Evolutionary conservation across 1,140 invertebrate species (phyloP).

Genomic region (Cyclargus thomasi): DNA sequence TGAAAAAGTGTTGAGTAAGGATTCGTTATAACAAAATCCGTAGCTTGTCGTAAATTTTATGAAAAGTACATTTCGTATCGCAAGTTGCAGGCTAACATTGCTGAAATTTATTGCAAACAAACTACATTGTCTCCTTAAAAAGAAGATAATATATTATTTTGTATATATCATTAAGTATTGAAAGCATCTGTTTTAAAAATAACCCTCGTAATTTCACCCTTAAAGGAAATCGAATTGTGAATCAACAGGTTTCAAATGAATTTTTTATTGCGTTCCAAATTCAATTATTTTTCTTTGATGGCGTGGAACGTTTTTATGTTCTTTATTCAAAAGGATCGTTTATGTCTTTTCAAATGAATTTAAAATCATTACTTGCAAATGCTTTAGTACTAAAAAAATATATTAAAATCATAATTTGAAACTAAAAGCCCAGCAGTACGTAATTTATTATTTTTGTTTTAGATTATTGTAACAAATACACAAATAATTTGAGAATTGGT

Average conservation of each 20-base stretch:
- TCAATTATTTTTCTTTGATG: neutral
- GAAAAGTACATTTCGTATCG: too few relatives aligned
- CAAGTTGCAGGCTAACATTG: too few relatives aligned
- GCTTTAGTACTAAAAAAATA: neutral
- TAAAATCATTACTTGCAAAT: neutral
- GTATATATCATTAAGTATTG: neutral
- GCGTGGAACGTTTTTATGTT: neutral
- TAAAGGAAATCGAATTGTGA: neutral
- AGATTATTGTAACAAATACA: too few relatives aligned
- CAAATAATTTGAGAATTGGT: too few relatives aligned
- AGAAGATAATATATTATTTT: too few relatives aligned
- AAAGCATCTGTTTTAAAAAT: neutral
- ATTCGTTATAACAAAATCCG: too few relatives aligned
- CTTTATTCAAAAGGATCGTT: neutral
- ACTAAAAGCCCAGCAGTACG: neutral
- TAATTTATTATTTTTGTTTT: neutral
- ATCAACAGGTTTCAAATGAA: slow-evolving; percentile 1
- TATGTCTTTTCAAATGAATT: neutral
- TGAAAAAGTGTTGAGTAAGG: too few relatives aligned
- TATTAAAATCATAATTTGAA: neutral
- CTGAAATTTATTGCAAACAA: too few relatives aligned
- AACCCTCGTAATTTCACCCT: neutral
- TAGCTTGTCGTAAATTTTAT: too few relatives aligned
- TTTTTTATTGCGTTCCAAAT: neutral
- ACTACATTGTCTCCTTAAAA: too few relatives aligned